Conservation (phyloP, 1,140 invertebrate genomes). For the Diachasma alloeum region DNA sequence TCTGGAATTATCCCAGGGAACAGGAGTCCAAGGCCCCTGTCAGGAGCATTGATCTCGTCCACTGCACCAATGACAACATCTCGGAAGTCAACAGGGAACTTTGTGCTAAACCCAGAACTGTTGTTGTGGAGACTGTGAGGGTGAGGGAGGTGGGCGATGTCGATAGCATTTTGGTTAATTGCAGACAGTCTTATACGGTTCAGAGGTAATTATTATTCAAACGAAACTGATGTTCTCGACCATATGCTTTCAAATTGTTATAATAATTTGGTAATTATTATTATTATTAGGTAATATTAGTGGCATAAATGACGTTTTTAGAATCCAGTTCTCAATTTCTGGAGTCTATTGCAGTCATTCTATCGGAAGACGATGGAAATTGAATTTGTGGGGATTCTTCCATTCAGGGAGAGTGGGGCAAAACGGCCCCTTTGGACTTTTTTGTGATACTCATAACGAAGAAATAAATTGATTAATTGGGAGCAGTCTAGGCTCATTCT, state of each 20-base stretch:
- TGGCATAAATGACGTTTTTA: no score
- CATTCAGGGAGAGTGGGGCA: no score
- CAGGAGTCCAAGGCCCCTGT: constrained; percentile 48
- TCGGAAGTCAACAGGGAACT: constrained; percentile 42
- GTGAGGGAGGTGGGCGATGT: constrained; percentile 27
- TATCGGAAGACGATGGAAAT: no score
- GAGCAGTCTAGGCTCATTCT: no score
- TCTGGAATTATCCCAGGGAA: constrained; percentile 62
- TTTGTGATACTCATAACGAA: no score
- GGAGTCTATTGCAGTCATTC: no score
- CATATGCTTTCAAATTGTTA: no score
- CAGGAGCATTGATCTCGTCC: constrained; percentile 49
- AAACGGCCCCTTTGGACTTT: no score
- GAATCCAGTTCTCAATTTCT: not conserved
- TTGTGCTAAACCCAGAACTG: constrained; percentile 56
- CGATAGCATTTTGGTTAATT: constrained; percentile 36
- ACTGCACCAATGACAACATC: constrained; percentile 44
- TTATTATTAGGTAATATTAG: not conserved
- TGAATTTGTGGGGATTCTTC: no score
- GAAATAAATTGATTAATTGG: no score
- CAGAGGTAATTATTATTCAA: constrained; percentile 41
- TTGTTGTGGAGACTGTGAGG: constrained; percentile 50
- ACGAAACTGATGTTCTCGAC: no score
- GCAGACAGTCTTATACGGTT: constrained; percentile 31
- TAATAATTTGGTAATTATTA: no score